phyloP scores from a whole-genome alignment of 2,888 invertebrate species.

The Octonoba sinensis region DNA sequence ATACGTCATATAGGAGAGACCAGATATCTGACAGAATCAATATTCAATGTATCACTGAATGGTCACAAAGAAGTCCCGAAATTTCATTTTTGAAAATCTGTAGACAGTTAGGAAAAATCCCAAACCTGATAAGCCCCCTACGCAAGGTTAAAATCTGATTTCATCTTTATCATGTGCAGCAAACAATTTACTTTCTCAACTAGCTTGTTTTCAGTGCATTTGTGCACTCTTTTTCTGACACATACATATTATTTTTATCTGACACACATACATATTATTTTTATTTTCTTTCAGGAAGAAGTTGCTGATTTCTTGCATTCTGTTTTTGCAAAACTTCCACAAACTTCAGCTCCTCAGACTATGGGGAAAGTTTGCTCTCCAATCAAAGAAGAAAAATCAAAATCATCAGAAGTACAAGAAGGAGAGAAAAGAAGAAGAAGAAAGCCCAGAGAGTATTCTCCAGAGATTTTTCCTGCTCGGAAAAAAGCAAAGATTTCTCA shows the following conservation, averaged over 20 bases:
- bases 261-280: not conserved
- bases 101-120: too few species aligned
- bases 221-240: too few species aligned
- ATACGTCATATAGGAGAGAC: too few species aligned
- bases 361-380: slow-evolving; percentile 32
- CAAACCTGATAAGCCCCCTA: too few species aligned
- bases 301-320: slow-evolving; percentile 37
- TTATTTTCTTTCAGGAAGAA: slow-evolving; percentile 43
- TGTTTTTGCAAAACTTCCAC: slow-evolving; percentile 32
- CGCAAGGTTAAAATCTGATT: too few species aligned
- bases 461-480: slow-evolving; percentile 35
- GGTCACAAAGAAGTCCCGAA: too few species aligned
- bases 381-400: slow-evolving; percentile 35
- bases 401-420: slow-evolving; percentile 12
- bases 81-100: too few species aligned
- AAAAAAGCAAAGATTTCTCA: slow-evolving; percentile 24
- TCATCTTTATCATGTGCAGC: too few species aligned
- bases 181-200: too few species aligned
- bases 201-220: too few species aligned
- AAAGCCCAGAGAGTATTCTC: slow-evolving; percentile 46
- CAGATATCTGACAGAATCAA: too few species aligned
- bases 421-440: slow-evolving; percentile 43
- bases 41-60: too few species aligned
- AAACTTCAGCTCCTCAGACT: slow-evolving; percentile 9
- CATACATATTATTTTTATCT: not conserved